phyloP scores from a whole-genome alignment of 2,113 vertebrate species.

The Canis aureus region DNA sequence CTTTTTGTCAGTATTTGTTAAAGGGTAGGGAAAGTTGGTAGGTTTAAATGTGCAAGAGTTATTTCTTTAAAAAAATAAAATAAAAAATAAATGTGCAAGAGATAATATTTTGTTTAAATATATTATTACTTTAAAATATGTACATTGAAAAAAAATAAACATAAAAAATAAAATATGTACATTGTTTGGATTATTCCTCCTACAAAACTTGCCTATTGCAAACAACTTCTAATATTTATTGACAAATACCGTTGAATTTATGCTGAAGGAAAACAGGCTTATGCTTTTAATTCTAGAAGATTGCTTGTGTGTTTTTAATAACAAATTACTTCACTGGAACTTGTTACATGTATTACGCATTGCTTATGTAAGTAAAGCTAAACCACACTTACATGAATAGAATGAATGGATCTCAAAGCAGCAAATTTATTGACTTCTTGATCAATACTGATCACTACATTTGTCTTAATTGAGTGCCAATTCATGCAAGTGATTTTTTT shows the following conservation, averaged over 20 bases:
- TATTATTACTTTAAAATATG: background rate
- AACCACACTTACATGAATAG: background rate
- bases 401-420: background rate
- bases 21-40: background rate
- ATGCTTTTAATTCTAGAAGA: background rate
- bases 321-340: background rate
- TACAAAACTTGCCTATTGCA: background rate
- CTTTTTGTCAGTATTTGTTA: background rate
- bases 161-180: background rate
- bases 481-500: background rate
- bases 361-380: background rate
- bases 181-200: background rate
- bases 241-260: background rate
- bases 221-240: background rate
- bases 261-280: background rate
- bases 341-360: background rate
- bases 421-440: background rate
- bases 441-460: background rate
- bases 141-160: background rate
- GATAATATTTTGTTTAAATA: background rate
- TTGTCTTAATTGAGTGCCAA: constrained; percentile 33
- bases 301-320: constrained; percentile 4
- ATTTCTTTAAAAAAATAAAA: background rate
- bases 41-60: background rate
- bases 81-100: background rate